phyloP scores from a whole-genome alignment of 2,888 invertebrate species.

The Ichneumoninae sp. region DNA sequence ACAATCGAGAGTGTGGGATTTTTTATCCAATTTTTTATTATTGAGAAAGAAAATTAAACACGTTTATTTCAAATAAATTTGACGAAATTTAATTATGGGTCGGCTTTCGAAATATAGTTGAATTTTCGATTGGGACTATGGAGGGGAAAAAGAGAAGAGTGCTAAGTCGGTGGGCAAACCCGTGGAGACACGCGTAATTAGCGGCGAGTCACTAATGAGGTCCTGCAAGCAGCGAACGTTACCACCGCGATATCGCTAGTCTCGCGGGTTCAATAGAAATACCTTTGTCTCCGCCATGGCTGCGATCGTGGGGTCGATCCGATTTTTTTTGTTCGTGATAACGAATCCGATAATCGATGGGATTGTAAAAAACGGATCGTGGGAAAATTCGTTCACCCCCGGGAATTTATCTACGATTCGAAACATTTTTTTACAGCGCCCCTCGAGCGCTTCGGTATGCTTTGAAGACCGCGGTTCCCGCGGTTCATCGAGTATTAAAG shows the following conservation, averaged over 20 bases:
- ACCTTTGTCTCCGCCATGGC: conserved; percentile 65
- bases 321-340: neutral
- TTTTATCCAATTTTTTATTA: too few relatives aligned
- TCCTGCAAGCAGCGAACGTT: conserved; percentile 67
- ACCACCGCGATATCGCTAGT: conserved; percentile 42
- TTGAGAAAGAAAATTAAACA: too few relatives aligned
- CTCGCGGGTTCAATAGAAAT: conserved; percentile 68
- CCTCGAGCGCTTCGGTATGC: neutral
- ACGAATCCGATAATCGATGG: neutral
- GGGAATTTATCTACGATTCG: neutral
- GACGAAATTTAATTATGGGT: neutral
- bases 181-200: conserved; percentile 79
- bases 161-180: conserved; percentile 80
- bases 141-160: conserved; percentile 56
- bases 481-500: too few relatives aligned
- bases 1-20: too few relatives aligned
- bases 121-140: neutral
- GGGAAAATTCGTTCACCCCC: conserved; percentile 1
- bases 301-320: neutral
- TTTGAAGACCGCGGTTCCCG: neutral
- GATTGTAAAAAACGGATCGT: neutral
- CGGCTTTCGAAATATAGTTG: neutral
- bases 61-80: neutral
- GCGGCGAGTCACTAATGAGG: conserved; percentile 79
- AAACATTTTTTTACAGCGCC: neutral